A percentile compares a stretch with the other conserved stretches of the same genome.
These are phyloP conservation scores for Tragelaphus scriptus DNA, from an alignment of 2,113 vertebrate genomes.

Conservation along the genomic window DNA sequence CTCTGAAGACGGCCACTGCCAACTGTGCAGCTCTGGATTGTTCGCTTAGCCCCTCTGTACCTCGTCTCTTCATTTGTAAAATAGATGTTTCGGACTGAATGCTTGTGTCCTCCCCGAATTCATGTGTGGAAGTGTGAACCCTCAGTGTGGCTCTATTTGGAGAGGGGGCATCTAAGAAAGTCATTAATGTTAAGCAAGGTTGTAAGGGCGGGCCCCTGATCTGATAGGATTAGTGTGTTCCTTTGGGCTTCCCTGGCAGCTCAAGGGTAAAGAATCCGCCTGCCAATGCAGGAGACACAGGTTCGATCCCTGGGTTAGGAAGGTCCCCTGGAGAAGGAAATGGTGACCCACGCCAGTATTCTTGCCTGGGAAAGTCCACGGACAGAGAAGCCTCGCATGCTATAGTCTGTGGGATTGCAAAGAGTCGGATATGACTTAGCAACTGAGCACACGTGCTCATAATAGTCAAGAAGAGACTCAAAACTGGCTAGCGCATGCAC, in stretches of 20 bases:
- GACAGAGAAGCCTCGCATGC: not conserved
- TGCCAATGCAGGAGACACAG: not conserved
- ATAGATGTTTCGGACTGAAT: not conserved
- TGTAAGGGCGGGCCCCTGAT: not conserved
- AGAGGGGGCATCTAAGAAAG: not conserved
- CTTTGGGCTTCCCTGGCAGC: not conserved
- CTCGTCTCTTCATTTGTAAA: not conserved
- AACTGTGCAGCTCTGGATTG: not conserved
- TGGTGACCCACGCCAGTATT: not conserved
- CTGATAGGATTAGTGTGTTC: not conserved
- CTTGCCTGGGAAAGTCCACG: not conserved
- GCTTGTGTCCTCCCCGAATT: fast-evolving
- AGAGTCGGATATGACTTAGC: not conserved
- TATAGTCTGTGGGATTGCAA: not conserved
- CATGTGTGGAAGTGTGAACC: not conserved
- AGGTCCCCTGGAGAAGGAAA: not conserved
- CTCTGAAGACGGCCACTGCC: not conserved
- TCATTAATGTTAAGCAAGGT: not conserved
- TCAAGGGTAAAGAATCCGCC: not conserved
- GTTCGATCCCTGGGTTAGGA: not conserved
- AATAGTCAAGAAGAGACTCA: not conserved
- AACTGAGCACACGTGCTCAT: not conserved
- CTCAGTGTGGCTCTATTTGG: not conserved
- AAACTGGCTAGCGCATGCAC: not conserved
- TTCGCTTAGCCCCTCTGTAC: not conserved